These are phyloP conservation scores for Crotophaga sulcirostris DNA, from an alignment of 2,113 vertebrate genomes.

Conservation along the genomic window DNA sequence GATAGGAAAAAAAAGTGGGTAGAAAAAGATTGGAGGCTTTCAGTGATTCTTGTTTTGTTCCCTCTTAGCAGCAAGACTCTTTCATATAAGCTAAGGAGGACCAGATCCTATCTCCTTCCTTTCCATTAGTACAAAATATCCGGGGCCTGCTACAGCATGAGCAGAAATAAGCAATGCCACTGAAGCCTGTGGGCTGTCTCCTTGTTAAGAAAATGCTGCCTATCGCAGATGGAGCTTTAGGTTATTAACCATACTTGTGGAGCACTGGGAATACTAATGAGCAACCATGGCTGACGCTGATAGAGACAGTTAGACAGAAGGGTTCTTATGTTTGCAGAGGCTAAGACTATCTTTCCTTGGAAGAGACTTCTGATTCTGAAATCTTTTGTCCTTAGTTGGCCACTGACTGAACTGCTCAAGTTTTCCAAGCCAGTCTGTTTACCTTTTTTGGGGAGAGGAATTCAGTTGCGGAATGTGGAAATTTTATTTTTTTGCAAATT, in stretches of 20 bases:
- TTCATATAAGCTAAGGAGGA: neutral
- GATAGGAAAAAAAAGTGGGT: neutral
- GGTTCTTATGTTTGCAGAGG: neutral
- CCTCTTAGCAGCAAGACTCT: neutral
- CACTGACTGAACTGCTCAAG: neutral
- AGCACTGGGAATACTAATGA: neutral
- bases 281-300: neutral
- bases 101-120: neutral
- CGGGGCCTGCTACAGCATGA: neutral
- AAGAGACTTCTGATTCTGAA: neutral
- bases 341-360: neutral
- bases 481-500: neutral
- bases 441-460: neutral
- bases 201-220: neutral
- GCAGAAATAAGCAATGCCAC: neutral
- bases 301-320: neutral
- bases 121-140: neutral
- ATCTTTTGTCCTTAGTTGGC: neutral
- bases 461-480: neutral
- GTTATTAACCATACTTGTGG: neutral
- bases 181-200: neutral
- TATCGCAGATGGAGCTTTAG: conserved; percentile 1
- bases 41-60: neutral
- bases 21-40: neutral
- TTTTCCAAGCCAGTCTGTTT: neutral